Conservation (phyloP, 2,888 invertebrate species). For the Hirtodrosophila alboralis region DNA sequence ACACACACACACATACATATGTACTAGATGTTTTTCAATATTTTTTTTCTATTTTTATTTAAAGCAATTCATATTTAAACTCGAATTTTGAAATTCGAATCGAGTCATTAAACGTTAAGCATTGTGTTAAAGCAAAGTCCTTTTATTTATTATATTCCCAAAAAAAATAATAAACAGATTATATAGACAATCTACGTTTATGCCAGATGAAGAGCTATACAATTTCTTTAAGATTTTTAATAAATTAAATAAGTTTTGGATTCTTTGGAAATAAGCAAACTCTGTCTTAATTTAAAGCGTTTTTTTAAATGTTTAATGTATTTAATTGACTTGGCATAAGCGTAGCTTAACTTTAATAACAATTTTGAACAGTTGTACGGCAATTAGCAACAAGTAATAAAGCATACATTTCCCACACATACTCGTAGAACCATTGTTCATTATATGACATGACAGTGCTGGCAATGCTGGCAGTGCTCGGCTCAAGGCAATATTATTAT, state of each 20-base stretch:
- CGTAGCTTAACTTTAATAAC: conserved; percentile 9
- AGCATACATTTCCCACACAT: conserved; percentile 32
- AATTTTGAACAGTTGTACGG: conserved; percentile 6
- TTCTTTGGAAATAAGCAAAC: too few relatives aligned
- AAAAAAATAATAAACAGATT: neutral
- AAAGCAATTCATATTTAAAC: neutral
- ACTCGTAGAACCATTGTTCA: conserved; percentile 14
- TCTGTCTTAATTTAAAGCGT: too few relatives aligned
- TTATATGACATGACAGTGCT: conserved; percentile 10
- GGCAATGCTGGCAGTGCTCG: conserved; percentile 14
- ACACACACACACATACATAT: conserved; percentile 35
- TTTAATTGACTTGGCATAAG: conserved; percentile 2
- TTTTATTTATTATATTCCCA: conserved; percentile 1
- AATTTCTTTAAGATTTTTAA: too few relatives aligned
- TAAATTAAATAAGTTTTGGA: too few relatives aligned
- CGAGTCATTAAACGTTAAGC: conserved; percentile 21
- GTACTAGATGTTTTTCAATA: conserved; percentile 30
- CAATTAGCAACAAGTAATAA: conserved; percentile 43
- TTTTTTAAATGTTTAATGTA: too few relatives aligned
- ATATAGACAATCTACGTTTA: conserved; percentile 5
- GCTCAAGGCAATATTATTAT: neutral
- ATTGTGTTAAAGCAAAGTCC: conserved; percentile 34
- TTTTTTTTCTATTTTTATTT: conserved; percentile 2
- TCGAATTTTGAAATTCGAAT: conserved; percentile 14
- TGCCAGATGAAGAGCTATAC: neutral